Evolutionary conservation across 2,888 invertebrate species (phyloP), one percentile per base, ranked within the genome.

Genomic region (Pantelozetes paolii): DNA sequence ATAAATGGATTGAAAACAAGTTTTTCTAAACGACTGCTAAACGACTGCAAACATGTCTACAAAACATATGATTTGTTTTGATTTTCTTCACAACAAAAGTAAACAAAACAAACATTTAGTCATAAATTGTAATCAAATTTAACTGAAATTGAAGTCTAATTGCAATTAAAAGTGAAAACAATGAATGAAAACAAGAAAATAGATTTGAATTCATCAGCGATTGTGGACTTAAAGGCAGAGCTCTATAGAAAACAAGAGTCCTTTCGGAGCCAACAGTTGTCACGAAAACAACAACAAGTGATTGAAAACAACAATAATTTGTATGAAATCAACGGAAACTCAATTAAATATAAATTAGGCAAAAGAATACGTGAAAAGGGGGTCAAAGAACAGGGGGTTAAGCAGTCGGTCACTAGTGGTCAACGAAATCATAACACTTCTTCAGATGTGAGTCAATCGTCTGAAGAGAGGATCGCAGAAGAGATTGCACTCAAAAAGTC

Each of bases 151-250:
- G 5, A 36, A 36, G 11, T 8, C 11, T 36, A 36, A 36, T 5
- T 36, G 36, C 11, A 36, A 36, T 36, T 36, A 36, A 36, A 36
- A 11, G 11, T 42, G 5, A 13, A 20, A 36, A 23, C 11, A 20
- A 67, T 67, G 67, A 72, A 72, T 20, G 57, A 72, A 69, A n/a
- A 45, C 20, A 54, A 69, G 45, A 11, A 26, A 45, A 74, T 74
- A 8, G 20, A 70, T 13, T 42, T 70, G 15, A 74, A 74, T 42
- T 70, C 72, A 8, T 28, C 76, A 18, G 74, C 76, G 9, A 59
- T 85, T 75, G 80, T 84, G n/a, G 84, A 84, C 71, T 77, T 96
- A 76, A 94, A 94, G 84, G 94, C 95, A 0, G 95, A 96, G 83
- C 84, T 96, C 20, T 82, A 90, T 64, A 86, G 90, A 76, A 95